phyloP scores from a whole-genome alignment of 2,888 invertebrate species.

The Lissocephala sabroskyi region DNA sequence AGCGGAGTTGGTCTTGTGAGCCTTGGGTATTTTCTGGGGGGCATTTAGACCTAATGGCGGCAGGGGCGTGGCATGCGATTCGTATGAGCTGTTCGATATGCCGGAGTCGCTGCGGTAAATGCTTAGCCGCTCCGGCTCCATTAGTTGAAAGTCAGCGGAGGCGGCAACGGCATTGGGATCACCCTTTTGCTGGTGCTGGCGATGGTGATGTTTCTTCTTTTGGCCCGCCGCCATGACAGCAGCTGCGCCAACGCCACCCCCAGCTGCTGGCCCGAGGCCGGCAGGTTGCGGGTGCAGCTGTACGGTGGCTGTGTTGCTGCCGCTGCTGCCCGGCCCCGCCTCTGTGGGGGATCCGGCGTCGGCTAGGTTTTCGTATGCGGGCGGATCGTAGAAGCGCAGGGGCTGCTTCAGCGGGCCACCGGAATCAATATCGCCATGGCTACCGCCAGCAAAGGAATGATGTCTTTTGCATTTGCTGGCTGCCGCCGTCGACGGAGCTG shows the following conservation, averaged over 20 bases:
- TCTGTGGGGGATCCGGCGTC: slow-evolving; percentile 62
- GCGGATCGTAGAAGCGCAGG: slow-evolving; percentile 70
- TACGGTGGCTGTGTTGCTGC: slow-evolving; percentile 47
- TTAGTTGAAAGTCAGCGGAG: slow-evolving; percentile 55
- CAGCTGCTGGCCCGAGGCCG: neutral
- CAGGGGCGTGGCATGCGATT: slow-evolving; percentile 74
- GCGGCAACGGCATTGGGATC: slow-evolving; percentile 28
- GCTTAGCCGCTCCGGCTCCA: slow-evolving; percentile 70
- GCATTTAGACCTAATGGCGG: slow-evolving; percentile 68
- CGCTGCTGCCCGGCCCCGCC: slow-evolving; percentile 36
- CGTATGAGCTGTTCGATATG: slow-evolving; percentile 74
- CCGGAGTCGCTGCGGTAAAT: slow-evolving; percentile 73
- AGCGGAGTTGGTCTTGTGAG: slow-evolving; percentile 27
- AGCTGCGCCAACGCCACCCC: slow-evolving; percentile 8
- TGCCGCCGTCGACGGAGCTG: slow-evolving; percentile 15
- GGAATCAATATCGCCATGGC: slow-evolving; percentile 69
- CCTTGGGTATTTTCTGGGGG: slow-evolving; percentile 40
- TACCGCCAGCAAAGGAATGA: slow-evolving; percentile 71
- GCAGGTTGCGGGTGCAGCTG: slow-evolving; percentile 50
- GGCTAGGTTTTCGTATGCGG: slow-evolving; percentile 77
- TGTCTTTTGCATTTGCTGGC: slow-evolving; percentile 68
- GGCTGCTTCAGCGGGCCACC: slow-evolving; percentile 40
- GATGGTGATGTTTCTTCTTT: slow-evolving; percentile 69
- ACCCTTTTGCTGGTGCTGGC: slow-evolving; percentile 67
- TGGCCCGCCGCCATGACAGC: slow-evolving; percentile 47